Conservation (phyloP, 2,888 invertebrate genomes). For the Nomada ferruginata region DNA sequence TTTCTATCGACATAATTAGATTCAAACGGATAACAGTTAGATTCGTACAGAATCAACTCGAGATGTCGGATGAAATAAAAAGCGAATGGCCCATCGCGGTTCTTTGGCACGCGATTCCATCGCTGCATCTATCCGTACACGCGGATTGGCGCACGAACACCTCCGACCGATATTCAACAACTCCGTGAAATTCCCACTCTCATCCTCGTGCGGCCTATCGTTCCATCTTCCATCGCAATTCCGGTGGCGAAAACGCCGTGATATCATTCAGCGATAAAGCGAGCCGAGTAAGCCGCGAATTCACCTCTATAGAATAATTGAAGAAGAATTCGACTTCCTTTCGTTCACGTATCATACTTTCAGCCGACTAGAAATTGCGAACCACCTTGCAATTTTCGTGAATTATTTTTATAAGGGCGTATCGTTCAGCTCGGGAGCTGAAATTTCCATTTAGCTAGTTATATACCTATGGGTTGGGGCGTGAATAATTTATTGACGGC, state of each 20-base stretch:
- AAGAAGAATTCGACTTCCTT: constrained; percentile 8
- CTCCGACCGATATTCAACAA: constrained; percentile 65
- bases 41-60: constrained; percentile 8
- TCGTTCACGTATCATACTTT: too few species aligned
- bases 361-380: too few species aligned
- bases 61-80: constrained; percentile 56
- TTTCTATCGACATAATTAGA: too few species aligned
- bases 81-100: constrained; percentile 30
- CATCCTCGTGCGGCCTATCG: constrained; percentile 78
- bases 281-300: constrained; percentile 28
- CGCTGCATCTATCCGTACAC: constrained; percentile 6
- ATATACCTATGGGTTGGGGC: too few species aligned
- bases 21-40: background rate
- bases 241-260: constrained; percentile 78
- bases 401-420: background rate
- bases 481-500: background rate
- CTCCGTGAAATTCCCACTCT: constrained; percentile 73
- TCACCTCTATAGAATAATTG: constrained; percentile 29
- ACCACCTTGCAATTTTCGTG: too few species aligned
- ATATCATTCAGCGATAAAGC: constrained; percentile 72
- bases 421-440: too few species aligned
- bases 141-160: constrained; percentile 4
- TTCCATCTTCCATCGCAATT: constrained; percentile 80
- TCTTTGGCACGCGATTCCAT: constrained; percentile 70
- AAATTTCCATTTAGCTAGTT: too few species aligned